Percentiles rank a stretch among this genome's conserved stretches.
Conservation (phyloP, 2,113 vertebrate genomes). For the Ptyas mucosa region DNA sequence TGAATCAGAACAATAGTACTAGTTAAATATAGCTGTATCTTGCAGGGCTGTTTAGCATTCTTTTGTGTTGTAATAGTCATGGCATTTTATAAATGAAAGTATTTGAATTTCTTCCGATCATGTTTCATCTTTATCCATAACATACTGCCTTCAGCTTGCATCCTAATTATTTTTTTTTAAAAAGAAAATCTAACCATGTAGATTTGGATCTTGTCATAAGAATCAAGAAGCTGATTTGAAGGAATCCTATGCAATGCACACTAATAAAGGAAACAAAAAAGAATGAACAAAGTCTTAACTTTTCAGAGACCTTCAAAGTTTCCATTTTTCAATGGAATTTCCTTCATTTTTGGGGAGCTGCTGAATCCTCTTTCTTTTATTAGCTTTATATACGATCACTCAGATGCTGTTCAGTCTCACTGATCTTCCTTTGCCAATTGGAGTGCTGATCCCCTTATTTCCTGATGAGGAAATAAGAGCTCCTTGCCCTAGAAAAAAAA, state of each 20-base stretch:
- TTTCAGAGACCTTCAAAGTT: background rate
- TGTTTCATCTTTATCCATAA: background rate
- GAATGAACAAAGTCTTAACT: background rate
- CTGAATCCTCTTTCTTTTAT: background rate
- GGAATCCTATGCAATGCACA: background rate
- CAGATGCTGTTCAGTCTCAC: background rate
- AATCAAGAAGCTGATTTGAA: background rate
- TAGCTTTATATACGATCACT: background rate
- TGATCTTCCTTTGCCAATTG: background rate
- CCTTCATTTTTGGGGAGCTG: background rate
- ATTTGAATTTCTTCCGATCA: background rate
- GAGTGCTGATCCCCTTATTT: background rate
- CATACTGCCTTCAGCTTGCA: background rate
- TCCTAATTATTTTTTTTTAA: background rate
- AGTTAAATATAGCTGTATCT: slow-evolving; percentile 7
- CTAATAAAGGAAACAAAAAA: background rate
- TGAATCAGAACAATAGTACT: background rate
- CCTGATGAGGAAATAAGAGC: background rate
- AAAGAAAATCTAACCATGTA: background rate
- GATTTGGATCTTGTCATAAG: background rate
- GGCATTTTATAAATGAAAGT: background rate
- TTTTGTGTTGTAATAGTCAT: background rate
- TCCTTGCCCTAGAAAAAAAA: background rate
- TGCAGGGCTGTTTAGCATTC: background rate
- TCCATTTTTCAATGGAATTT: background rate